Conservation (phyloP, 2,113 vertebrate genomes). For the Clinocottus analis region DNA sequence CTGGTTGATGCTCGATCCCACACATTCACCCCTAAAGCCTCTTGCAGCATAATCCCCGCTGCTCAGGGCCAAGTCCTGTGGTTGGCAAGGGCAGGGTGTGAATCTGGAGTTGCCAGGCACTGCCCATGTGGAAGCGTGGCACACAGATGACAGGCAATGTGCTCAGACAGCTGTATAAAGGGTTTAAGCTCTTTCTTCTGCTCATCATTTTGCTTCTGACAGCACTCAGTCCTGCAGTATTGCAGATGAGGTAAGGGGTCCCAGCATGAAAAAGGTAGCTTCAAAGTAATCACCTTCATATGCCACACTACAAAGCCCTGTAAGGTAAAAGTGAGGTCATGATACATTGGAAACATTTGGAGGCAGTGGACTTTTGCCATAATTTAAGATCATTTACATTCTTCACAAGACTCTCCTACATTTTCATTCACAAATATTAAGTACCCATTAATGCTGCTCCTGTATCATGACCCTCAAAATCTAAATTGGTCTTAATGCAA, state of each 20-base stretch:
- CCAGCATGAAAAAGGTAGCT: conserved; percentile 49
- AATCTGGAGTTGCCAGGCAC: conserved; percentile 60
- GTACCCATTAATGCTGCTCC: conserved; percentile 23
- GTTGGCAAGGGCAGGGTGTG: conserved; percentile 65
- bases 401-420: background rate
- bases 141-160: conserved; percentile 70
- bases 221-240: conserved; percentile 36
- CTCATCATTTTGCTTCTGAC: conserved; percentile 53
- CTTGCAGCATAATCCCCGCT: conserved; percentile 54
- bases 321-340: conserved; percentile 49
- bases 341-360: conserved; percentile 41
- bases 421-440: conserved; percentile 24
- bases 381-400: conserved; percentile 14
- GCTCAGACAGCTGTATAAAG: conserved; percentile 72
- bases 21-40: conserved; percentile 62
- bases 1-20: conserved; percentile 71
- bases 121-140: conserved; percentile 68
- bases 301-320: conserved; percentile 40
- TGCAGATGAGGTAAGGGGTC: conserved; percentile 55
- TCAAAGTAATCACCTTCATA: conserved; percentile 57
- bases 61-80: conserved; percentile 58
- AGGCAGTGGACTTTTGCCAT: conserved; percentile 23
- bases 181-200: conserved; percentile 59
- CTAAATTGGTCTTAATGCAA: conserved; percentile 15
- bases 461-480: conserved; percentile 28